Evolutionary conservation across 2,113 vertebrate genomes (phyloP).

Genomic region (Uria aalge): DNA sequence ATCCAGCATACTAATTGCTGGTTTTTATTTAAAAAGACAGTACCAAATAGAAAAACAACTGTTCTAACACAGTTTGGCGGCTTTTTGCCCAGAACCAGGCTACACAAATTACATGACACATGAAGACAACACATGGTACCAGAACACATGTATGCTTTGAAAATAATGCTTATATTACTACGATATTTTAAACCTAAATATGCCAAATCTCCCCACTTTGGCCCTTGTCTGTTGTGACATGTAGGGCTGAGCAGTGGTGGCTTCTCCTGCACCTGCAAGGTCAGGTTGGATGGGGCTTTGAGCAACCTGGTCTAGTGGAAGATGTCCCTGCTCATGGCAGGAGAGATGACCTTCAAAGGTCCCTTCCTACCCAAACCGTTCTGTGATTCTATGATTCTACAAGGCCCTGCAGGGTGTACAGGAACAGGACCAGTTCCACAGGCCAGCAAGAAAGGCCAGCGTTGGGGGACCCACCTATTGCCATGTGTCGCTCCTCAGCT

Average conservation of each 20-base stretch:
- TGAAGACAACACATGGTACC: neutral
- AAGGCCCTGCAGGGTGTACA: neutral
- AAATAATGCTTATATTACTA: neutral
- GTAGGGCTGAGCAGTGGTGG: neutral
- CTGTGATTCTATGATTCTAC: neutral
- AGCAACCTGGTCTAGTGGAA: neutral
- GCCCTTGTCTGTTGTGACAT: neutral
- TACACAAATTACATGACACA: neutral
- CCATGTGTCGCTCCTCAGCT: fast-evolving
- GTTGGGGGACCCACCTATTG: neutral
- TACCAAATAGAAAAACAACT: neutral
- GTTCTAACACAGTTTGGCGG: neutral
- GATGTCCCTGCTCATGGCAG: neutral
- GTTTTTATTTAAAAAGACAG: slow-evolving; percentile 19
- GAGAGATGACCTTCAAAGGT: neutral
- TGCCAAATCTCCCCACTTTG: neutral
- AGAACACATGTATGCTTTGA: neutral
- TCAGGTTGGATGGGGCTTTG: fast-evolving
- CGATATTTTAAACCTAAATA: neutral
- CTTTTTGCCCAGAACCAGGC: neutral
- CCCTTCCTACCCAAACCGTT: neutral
- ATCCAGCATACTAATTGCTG: neutral
- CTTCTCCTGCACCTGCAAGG: neutral
- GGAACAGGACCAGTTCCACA: neutral
- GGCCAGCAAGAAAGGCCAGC: neutral